Conservation (phyloP, 1,140 invertebrate genomes). For the Eufriesea mexicana region DNA sequence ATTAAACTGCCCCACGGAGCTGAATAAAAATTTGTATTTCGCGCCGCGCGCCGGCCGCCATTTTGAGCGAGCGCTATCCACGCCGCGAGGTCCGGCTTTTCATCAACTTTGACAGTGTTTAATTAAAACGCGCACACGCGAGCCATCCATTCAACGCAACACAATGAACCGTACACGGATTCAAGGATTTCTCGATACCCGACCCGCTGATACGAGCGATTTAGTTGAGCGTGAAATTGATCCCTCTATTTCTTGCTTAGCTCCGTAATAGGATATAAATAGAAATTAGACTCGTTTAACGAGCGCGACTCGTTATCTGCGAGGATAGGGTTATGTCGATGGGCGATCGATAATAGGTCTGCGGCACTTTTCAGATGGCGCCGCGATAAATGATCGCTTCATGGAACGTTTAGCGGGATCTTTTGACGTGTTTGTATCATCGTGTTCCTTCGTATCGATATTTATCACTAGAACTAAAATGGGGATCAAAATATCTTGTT, state of each 20-base stretch:
- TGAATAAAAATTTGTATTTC: too few species aligned
- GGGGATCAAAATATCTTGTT: too few species aligned
- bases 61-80: too few species aligned
- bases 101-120: not conserved
- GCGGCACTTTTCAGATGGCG: not conserved
- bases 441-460: too few species aligned
- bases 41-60: not conserved
- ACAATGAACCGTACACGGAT: conserved; percentile 28
- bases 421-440: too few species aligned
- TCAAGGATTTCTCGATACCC: conserved; percentile 45
- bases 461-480: too few species aligned
- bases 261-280: conserved; percentile 50
- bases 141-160: not conserved
- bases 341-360: not conserved
- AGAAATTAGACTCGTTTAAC: conserved; percentile 26
- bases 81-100: too few species aligned
- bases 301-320: not conserved
- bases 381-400: not conserved
- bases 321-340: not conserved
- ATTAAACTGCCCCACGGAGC: too few species aligned
- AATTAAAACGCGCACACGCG: conserved; percentile 4
- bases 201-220: conserved; percentile 19
- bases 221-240: conserved; percentile 64
- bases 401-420: not conserved
- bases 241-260: conserved; percentile 34